Evolutionary conservation across 2,888 invertebrate species (phyloP).

Genomic region (Hemistola chrysoprasaria): DNA sequence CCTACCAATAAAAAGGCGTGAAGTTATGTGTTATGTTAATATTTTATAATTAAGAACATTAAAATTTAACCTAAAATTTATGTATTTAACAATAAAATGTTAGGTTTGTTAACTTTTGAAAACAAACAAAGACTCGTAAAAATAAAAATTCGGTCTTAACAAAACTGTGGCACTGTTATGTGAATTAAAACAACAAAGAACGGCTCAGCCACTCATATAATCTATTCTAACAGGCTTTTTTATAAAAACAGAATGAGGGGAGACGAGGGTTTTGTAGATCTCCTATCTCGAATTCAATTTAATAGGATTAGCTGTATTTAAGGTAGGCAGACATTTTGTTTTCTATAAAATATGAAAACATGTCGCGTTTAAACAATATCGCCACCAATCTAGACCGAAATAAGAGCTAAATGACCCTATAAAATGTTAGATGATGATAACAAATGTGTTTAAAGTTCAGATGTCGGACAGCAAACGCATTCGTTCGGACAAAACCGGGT

Average conservation of each 20-base stretch:
- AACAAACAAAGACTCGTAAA: no score
- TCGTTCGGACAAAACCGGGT: conserved; percentile 2
- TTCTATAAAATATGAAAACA: conserved; percentile 19
- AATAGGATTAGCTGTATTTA: conserved; percentile 20
- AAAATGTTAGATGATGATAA: conserved; percentile 23
- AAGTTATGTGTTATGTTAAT: no score
- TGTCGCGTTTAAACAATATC: conserved; percentile 20
- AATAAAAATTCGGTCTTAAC: no score
- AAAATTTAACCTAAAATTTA: no score
- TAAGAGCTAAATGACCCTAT: conserved; percentile 9
- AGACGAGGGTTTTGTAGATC: conserved; percentile 13
- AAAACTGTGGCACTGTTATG: no score
- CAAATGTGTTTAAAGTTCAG: conserved; percentile 31
- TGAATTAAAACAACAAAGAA: conserved; percentile 7
- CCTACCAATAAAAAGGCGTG: no score
- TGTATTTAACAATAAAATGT: no score
- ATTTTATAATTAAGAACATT: no score
- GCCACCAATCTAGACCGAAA: conserved; percentile 17
- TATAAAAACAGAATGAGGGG: conserved; percentile 14
- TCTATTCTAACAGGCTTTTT: conserved; percentile 11
- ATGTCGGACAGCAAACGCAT: conserved; percentile 6
- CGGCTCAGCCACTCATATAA: conserved; percentile 4
- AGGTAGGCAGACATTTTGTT: conserved; percentile 17
- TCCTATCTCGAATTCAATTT: conserved; percentile 19
- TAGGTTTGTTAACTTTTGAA: no score